Evolutionary conservation across 2,797 vertebrate species (phyloP).

Genomic region (Helarctos malayanus): DNA sequence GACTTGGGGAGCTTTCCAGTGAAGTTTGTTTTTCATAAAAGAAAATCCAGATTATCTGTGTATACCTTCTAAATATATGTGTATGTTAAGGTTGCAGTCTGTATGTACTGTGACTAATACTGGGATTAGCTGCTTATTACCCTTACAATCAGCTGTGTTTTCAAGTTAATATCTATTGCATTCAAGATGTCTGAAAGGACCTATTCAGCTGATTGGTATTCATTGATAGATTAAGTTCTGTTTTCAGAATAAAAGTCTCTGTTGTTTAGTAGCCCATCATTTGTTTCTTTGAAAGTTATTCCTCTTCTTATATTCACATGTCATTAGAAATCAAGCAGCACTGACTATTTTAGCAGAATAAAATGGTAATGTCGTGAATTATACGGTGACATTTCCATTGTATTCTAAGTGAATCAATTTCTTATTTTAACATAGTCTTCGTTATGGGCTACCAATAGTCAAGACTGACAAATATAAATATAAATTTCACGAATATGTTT

Average conservation of each 20-base stretch:
- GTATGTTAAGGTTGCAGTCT: not conserved
- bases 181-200: not conserved
- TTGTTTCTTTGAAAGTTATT: constrained; percentile 50
- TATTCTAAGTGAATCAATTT: not conserved
- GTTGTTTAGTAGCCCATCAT: not conserved
- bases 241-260: constrained; percentile 38
- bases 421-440: constrained; percentile 49
- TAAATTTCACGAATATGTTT: constrained; percentile 41
- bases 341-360: constrained; percentile 53
- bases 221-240: not conserved
- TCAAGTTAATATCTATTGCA: not conserved
- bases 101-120: not conserved
- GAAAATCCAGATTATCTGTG: not conserved
- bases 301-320: not conserved
- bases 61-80: not conserved
- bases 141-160: not conserved
- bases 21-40: constrained; percentile 60
- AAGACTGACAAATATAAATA: constrained; percentile 38
- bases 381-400: not conserved
- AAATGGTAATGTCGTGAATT: constrained; percentile 40
- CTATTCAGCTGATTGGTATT: not conserved
- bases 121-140: not conserved
- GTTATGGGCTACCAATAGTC: not conserved
- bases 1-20: constrained; percentile 7
- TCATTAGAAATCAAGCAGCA: not conserved